A percentile compares a stretch with the other conserved stretches of the same genome.
Evolutionary conservation across 2,113 vertebrate species (phyloP).

Genomic region (Notarius lentiginosus): DNA sequence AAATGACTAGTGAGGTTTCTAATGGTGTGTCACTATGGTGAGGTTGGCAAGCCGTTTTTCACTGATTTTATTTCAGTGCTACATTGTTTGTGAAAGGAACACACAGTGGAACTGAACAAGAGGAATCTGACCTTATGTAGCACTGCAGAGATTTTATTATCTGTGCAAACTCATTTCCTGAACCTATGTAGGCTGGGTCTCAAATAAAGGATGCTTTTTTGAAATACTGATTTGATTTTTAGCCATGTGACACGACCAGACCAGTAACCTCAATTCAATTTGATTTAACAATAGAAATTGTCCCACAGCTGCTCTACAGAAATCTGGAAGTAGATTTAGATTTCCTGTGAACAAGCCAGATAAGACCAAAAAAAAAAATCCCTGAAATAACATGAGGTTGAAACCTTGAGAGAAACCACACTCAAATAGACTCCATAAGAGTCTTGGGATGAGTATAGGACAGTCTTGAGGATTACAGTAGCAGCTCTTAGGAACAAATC

Average conservation of each 20-base stretch:
- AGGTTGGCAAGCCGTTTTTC: not conserved
- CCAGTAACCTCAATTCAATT: not conserved
- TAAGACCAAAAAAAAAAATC: not conserved
- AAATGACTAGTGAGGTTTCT: not conserved
- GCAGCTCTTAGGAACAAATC: not conserved
- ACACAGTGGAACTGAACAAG: not conserved
- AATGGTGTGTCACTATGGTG: conserved; percentile 14
- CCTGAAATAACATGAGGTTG: not conserved
- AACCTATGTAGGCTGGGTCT: not conserved
- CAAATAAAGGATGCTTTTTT: not conserved
- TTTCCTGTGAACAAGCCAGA: not conserved
- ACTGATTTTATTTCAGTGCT: not conserved
- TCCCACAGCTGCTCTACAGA: not conserved
- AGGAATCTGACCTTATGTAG: conserved; percentile 1
- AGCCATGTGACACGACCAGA: not conserved
- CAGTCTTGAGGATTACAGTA: not conserved
- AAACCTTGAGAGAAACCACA: not conserved
- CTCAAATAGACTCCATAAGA: not conserved
- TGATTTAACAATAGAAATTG: not conserved
- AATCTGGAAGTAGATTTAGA: not conserved
- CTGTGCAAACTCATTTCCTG: not conserved
- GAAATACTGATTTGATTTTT: not conserved
- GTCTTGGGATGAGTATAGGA: not conserved
- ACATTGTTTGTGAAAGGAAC: not conserved
- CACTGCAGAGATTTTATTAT: conserved; percentile 22